Percentiles rank a stretch among this genome's conserved stretches.
These are phyloP conservation scores for Ditula angustiorana DNA, from an alignment of 2,888 invertebrate species.

Conservation along the genomic window DNA sequence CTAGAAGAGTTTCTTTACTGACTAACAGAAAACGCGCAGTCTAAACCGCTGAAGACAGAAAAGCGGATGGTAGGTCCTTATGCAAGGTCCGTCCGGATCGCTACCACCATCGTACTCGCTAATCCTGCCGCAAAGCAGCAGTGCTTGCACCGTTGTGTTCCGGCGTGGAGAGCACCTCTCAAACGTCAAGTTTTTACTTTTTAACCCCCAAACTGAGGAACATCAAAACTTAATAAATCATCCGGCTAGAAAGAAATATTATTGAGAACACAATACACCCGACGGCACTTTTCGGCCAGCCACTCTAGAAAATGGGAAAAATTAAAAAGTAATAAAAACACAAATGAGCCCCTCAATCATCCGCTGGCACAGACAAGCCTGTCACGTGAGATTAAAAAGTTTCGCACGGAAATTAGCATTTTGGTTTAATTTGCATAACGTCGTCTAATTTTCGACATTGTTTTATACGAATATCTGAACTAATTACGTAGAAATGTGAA, in stretches of 20 bases:
- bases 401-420: slow-evolving; percentile 85
- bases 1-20: too few relatives aligned
- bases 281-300: slow-evolving; percentile 39
- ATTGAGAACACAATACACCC: background rate
- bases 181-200: too few relatives aligned
- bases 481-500: background rate
- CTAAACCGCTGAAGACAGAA: too few relatives aligned
- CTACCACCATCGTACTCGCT: too few relatives aligned
- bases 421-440: slow-evolving; percentile 76
- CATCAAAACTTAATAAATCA: background rate
- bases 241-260: background rate
- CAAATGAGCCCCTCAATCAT: slow-evolving; percentile 85
- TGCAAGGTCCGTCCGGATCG: too few relatives aligned
- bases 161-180: too few relatives aligned
- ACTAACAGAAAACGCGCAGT: too few relatives aligned
- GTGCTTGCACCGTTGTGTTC: too few relatives aligned
- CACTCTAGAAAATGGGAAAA: slow-evolving; percentile 79
- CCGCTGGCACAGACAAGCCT: slow-evolving; percentile 69
- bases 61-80: too few relatives aligned
- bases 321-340: slow-evolving; percentile 85
- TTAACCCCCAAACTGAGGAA: too few relatives aligned
- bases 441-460: slow-evolving; percentile 60
- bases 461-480: slow-evolving; percentile 11
- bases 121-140: too few relatives aligned
- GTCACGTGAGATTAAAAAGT: slow-evolving; percentile 86